Conservation (phyloP, 1,140 invertebrate genomes). For the Ceratoteleas bidentatus region DNA sequence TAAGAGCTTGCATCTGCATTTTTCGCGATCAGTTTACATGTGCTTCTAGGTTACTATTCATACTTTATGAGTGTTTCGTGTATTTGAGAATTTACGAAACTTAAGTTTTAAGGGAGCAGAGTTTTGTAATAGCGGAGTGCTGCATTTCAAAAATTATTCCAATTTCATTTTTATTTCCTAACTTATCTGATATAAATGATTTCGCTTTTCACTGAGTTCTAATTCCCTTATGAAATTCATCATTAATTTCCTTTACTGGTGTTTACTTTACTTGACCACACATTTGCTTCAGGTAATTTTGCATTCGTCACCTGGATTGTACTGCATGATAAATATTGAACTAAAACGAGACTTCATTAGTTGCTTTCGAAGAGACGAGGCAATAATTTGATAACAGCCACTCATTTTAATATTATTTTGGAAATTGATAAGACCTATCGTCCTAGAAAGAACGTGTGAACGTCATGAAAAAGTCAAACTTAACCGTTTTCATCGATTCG, state of each 20-base stretch:
- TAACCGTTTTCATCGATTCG: slow-evolving; percentile 46
- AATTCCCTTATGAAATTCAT: too few relatives aligned
- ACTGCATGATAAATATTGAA: too few relatives aligned
- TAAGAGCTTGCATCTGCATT: slow-evolving; percentile 54
- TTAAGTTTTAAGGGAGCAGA: slow-evolving; percentile 50
- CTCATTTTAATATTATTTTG: slow-evolving; percentile 34
- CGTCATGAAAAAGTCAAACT: slow-evolving; percentile 52
- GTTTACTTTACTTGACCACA: too few relatives aligned
- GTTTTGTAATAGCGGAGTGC: slow-evolving; percentile 29
- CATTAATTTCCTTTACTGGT: too few relatives aligned
- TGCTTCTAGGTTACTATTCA: slow-evolving; percentile 48
- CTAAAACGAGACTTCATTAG: too few relatives aligned
- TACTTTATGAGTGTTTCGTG: slow-evolving; percentile 50
- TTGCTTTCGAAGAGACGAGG: not conserved
- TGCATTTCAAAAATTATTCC: slow-evolving; percentile 31
- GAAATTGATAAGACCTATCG: slow-evolving; percentile 46
- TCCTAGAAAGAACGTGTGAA: slow-evolving; percentile 33
- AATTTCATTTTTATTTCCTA: slow-evolving; percentile 12
- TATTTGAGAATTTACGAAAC: slow-evolving; percentile 55
- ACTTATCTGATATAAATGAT: too few relatives aligned
- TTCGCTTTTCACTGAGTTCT: too few relatives aligned
- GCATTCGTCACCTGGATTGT: too few relatives aligned
- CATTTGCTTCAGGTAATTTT: too few relatives aligned
- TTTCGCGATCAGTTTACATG: slow-evolving; percentile 57
- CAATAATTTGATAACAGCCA: slow-evolving; percentile 26